Evolutionary conservation across 2,888 invertebrate species (phyloP).

Genomic region (Eristalis tenax): DNA sequence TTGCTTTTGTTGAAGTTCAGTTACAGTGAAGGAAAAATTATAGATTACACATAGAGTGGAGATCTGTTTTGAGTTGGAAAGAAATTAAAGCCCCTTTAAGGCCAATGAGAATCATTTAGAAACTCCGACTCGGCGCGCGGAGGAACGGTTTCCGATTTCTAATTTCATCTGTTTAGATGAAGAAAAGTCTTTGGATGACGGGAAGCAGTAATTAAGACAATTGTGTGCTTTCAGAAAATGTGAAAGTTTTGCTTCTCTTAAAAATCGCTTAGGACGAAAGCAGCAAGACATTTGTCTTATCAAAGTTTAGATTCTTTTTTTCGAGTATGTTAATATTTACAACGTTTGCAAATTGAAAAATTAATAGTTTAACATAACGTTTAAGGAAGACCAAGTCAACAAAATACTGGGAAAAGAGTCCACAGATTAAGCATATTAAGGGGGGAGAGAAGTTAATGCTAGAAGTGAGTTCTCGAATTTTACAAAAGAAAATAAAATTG

Average conservation of each 20-base stretch:
- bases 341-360: too few relatives aligned
- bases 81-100: neutral
- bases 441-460: too few relatives aligned
- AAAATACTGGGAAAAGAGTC: too few relatives aligned
- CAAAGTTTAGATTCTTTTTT: too few relatives aligned
- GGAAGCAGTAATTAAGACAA: neutral
- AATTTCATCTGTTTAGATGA: neutral
- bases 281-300: too few relatives aligned
- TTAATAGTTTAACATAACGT: too few relatives aligned
- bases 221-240: neutral
- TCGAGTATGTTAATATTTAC: too few relatives aligned
- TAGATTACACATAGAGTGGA: neutral
- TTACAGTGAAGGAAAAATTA: constrained; percentile 2
- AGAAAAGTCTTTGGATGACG: neutral
- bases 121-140: neutral
- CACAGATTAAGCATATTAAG: too few relatives aligned
- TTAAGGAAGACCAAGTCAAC: too few relatives aligned
- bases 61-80: neutral
- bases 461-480: too few relatives aligned
- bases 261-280: too few relatives aligned
- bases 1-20: constrained; percentile 35
- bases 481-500: too few relatives aligned
- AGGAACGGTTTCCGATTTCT: neutral
- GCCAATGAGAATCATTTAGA: neutral
- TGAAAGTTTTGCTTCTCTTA: neutral